A percentile compares a stretch with the other conserved stretches of the same genome.
These are phyloP conservation scores for Lepilemur ruficaudatus DNA, from an alignment of 2,797 vertebrate species.

Conservation along the genomic window DNA sequence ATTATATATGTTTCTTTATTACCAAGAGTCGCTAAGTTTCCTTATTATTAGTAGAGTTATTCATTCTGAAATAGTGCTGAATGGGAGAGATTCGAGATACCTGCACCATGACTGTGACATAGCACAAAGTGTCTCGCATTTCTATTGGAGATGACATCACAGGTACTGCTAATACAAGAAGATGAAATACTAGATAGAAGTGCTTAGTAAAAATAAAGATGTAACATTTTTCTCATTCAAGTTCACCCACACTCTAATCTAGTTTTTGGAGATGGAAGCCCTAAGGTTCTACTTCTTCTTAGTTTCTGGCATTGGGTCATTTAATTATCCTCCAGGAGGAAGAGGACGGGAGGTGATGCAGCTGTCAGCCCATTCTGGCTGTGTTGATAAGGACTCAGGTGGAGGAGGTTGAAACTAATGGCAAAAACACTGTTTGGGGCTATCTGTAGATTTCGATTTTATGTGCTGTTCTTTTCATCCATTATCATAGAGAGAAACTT, in stretches of 20 bases:
- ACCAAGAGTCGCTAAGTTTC: background rate
- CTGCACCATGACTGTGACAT: background rate
- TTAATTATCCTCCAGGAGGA: background rate
- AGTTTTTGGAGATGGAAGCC: background rate
- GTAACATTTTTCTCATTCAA: background rate
- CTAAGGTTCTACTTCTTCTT: background rate
- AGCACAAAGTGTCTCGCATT: background rate
- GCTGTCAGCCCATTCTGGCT: background rate
- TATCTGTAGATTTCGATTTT: slow-evolving; percentile 18
- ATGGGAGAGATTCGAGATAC: background rate
- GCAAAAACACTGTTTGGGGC: background rate
- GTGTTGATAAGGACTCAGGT: background rate
- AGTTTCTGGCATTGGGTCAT: background rate
- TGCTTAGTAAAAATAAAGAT: background rate
- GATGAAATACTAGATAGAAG: background rate
- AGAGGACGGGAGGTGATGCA: background rate
- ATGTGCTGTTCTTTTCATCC: background rate
- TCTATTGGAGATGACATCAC: background rate
- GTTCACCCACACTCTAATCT: background rate
- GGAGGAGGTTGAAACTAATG: background rate
- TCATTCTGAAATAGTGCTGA: background rate
- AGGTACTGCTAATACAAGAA: background rate
- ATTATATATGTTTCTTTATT: background rate
- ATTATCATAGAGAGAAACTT: background rate
- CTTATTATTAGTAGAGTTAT: background rate